These are phyloP conservation scores for Ligdia adustata DNA, from an alignment of 2,888 invertebrate genomes.

Conservation along the genomic window DNA sequence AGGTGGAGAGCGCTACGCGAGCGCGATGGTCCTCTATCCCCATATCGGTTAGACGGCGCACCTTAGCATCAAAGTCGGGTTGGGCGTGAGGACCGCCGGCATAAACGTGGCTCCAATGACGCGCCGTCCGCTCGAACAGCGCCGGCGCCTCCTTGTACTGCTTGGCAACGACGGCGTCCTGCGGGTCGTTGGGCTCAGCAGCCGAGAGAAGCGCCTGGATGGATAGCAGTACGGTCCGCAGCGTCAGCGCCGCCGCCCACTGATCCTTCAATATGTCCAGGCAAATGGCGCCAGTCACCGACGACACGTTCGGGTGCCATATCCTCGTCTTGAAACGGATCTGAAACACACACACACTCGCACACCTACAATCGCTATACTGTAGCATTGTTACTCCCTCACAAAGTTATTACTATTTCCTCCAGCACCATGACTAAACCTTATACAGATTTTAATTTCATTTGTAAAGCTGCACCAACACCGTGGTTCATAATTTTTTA, in stretches of 20 bases:
- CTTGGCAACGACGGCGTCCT: conserved; percentile 98
- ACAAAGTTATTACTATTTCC: no score
- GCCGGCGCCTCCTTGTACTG: conserved; percentile 96
- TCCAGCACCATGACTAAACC: no score
- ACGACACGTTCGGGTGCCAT: conserved; percentile 99
- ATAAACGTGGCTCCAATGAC: conserved; percentile 98
- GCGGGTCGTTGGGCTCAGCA: conserved; percentile 96
- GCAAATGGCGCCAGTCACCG: conserved; percentile 99
- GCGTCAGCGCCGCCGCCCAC: conserved; percentile 99
- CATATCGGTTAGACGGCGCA: conserved; percentile 95
- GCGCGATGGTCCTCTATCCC: conserved; percentile 96
- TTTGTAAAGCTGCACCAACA: no score
- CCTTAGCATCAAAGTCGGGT: conserved; percentile 93
- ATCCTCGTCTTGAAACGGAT: conserved; percentile 98
- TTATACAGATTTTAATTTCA: no score
- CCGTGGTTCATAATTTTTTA: no score
- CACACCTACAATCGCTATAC: neutral
- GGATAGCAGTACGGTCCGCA: conserved; percentile 97
- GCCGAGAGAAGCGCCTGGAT: conserved; percentile 97
- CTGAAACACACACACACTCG: conserved; percentile 70
- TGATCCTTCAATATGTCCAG: conserved; percentile 99
- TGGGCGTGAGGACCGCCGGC: conserved; percentile 87
- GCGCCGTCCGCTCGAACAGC: conserved; percentile 95
- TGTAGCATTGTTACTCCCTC: no score
- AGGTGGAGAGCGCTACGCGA: conserved; percentile 94